A percentile compares a stretch with the other conserved stretches of the same genome.
phyloP scores from a whole-genome alignment of 2,113 vertebrate genomes.

The Callorhinus ursinus region DNA sequence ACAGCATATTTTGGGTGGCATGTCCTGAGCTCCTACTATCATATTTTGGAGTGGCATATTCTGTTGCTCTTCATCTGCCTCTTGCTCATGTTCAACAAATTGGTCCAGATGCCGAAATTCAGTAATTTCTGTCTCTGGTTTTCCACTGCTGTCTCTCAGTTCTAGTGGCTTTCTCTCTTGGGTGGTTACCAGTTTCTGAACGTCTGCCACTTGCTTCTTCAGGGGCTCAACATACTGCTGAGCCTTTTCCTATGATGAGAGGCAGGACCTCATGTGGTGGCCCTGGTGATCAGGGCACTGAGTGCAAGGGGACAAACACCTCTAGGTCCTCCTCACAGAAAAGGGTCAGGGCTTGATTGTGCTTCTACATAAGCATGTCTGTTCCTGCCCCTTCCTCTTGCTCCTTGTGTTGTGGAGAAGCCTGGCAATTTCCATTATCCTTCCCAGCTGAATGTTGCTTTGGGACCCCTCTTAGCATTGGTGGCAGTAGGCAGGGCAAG shows the following conservation, averaged over 20 bases:
- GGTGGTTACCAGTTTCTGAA: neutral
- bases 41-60: neutral
- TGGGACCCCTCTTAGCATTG: neutral
- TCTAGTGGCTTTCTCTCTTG: neutral
- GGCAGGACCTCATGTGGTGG: neutral
- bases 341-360: neutral
- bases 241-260: neutral
- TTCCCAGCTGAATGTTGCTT: neutral
- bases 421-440: neutral
- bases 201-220: neutral
- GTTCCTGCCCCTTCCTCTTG: neutral
- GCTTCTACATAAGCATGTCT: neutral
- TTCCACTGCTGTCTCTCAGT: neutral
- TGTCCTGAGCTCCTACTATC: neutral
- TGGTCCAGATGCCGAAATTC: neutral
- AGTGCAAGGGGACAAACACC: constrained; percentile 7
- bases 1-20: neutral
- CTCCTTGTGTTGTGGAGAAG: neutral
- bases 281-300: neutral
- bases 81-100: neutral
- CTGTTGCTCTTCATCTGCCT: rapidly evolving
- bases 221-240: neutral
- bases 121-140: neutral
- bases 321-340: constrained; percentile 60
- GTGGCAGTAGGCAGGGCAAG: neutral